Percentiles rank a stretch among this genome's conserved stretches.
Evolutionary conservation across 2,888 invertebrate species (phyloP).

Genomic region (Cheilosia variabilis): DNA sequence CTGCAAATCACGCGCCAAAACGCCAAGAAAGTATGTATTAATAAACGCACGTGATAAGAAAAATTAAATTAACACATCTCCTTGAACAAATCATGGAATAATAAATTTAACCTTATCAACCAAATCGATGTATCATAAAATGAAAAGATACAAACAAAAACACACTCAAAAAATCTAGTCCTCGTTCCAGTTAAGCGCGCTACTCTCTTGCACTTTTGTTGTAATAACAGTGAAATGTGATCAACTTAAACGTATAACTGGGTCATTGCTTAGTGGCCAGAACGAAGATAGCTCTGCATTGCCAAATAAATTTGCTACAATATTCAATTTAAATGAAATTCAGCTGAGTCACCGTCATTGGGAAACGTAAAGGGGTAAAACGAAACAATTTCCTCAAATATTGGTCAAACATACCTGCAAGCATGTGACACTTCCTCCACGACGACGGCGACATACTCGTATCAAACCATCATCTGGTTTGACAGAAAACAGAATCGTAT

Average conservation of each 20-base stretch:
- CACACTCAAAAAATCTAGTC: slow-evolving; percentile 31
- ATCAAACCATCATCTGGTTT: slow-evolving; percentile 13
- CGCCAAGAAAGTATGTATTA: no score
- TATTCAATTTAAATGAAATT: slow-evolving; percentile 44
- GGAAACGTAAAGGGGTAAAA: neutral
- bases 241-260: slow-evolving; percentile 28
- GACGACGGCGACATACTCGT: neutral
- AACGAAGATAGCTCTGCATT: slow-evolving; percentile 47
- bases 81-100: slow-evolving; percentile 24
- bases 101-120: slow-evolving; percentile 35
- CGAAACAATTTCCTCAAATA: slow-evolving; percentile 8
- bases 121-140: slow-evolving; percentile 21
- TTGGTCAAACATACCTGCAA: slow-evolving; percentile 13
- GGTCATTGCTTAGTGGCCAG: slow-evolving; percentile 69
- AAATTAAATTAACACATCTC: neutral
- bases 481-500: slow-evolving; percentile 2
- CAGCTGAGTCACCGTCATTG: slow-evolving; percentile 44
- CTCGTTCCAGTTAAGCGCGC: slow-evolving; percentile 62
- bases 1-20: no score
- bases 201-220: slow-evolving; percentile 45
- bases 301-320: slow-evolving; percentile 58
- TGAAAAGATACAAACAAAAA: slow-evolving; percentile 12
- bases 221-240: slow-evolving; percentile 15
- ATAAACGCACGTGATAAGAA: no score
- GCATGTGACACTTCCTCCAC: slow-evolving; percentile 7